Percentiles rank a stretch among this genome's conserved stretches.
Evolutionary conservation across 2,888 invertebrate species (phyloP).

Genomic region (Drosophila lacicola): DNA sequence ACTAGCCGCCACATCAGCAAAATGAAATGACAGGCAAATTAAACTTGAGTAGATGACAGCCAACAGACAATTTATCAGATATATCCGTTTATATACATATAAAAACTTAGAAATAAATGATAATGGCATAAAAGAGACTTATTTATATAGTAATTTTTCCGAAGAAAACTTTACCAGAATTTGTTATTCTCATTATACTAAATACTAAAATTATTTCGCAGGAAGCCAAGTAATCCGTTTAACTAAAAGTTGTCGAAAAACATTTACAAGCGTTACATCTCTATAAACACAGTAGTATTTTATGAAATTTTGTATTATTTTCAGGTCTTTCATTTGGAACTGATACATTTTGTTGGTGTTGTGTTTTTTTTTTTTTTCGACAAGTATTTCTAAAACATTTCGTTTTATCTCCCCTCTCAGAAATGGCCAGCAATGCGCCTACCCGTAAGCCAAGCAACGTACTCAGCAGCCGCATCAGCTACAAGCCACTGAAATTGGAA

Average conservation of each 20-base stretch:
- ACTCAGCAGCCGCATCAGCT: slow-evolving; percentile 10
- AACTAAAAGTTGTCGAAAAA: neutral
- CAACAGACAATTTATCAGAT: slow-evolving; percentile 73
- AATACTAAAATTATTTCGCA: neutral
- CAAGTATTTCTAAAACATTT: slow-evolving; percentile 24
- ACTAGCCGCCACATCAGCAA: slow-evolving; percentile 9
- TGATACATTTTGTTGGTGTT: slow-evolving; percentile 22
- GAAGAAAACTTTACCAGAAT: no score
- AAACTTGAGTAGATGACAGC: slow-evolving; percentile 70
- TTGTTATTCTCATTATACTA: neutral
- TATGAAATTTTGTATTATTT: neutral
- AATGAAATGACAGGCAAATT: slow-evolving; percentile 70
- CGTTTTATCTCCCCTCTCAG: neutral
- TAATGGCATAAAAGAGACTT: slow-evolving; percentile 13
- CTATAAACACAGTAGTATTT: slow-evolving; percentile 17
- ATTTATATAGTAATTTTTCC: no score
- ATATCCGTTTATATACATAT: slow-evolving; percentile 24
- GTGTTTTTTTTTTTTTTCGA: slow-evolving; percentile 28
- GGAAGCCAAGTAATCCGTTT: neutral
- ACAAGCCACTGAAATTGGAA: slow-evolving; percentile 38
- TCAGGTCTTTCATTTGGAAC: slow-evolving; percentile 13
- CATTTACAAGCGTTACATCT: slow-evolving; percentile 5
- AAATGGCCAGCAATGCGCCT: slow-evolving; percentile 39
- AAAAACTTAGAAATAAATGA: slow-evolving; percentile 9
- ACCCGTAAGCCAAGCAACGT: slow-evolving; percentile 32